Evolutionary conservation across 2,113 vertebrate genomes (phyloP).

Genomic region (Diadophis punctatus): DNA sequence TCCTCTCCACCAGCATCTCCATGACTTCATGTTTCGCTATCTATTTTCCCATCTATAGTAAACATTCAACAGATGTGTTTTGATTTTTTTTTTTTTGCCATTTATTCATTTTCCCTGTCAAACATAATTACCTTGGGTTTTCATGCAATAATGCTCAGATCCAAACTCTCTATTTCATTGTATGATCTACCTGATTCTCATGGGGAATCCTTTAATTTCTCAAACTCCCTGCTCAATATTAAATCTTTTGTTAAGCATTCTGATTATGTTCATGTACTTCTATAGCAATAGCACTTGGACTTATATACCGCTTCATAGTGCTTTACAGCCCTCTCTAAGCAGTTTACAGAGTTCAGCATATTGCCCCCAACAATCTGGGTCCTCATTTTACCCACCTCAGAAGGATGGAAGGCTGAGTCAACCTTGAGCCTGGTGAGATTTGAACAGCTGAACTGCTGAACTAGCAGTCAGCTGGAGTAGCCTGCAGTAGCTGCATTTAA

Average conservation of each 20-base stretch:
- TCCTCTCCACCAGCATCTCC: neutral
- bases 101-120: neutral
- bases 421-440: too few relatives aligned
- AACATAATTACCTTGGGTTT: neutral
- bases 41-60: neutral
- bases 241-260: neutral
- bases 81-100: neutral
- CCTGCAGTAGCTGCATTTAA: too few relatives aligned
- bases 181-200: neutral
- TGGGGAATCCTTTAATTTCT: neutral
- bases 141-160: neutral
- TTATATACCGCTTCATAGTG: too few relatives aligned
- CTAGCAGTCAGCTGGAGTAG: too few relatives aligned
- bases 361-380: too few relatives aligned
- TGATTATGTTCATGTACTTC: neutral
- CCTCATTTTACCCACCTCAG: too few relatives aligned
- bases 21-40: neutral
- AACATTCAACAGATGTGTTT: neutral
- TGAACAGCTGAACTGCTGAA: too few relatives aligned
- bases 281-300: too few relatives aligned
- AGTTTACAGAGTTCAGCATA: too few relatives aligned
- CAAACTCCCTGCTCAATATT: neutral
- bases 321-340: too few relatives aligned
- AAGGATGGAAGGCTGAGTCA: too few relatives aligned
- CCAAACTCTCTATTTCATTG: neutral